A percentile compares a stretch with the other conserved stretches of the same genome.
Evolutionary conservation across 2,888 invertebrate species (phyloP).

Genomic region (Polymixis lichenea): DNA sequence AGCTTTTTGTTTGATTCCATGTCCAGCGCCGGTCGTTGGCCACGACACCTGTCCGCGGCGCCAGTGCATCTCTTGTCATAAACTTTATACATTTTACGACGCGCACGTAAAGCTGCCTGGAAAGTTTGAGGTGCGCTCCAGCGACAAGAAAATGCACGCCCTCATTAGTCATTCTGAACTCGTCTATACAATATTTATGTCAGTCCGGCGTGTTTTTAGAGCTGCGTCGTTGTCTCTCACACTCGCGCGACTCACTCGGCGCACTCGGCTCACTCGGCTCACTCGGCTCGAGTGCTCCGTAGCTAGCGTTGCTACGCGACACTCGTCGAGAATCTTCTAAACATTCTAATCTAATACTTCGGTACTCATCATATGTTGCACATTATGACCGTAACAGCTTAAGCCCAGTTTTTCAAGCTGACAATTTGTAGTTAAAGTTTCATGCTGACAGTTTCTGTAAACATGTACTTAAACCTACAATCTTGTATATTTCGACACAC

Average conservation of each 20-base stretch:
- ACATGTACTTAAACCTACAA: neutral
- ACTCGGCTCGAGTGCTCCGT: conserved; percentile 54
- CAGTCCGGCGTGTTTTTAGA: conserved; percentile 80
- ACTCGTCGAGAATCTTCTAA: conserved; percentile 12
- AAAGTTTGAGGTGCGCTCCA: conserved; percentile 60
- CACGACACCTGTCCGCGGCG: neutral
- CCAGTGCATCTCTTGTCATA: conserved; percentile 22
- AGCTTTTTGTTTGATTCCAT: conserved; percentile 1
- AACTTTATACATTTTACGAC: conserved; percentile 45
- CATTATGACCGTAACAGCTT: neutral
- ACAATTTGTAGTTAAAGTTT: neutral
- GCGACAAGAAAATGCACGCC: conserved; percentile 75
- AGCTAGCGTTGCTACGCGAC: conserved; percentile 37
- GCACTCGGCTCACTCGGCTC: conserved; percentile 6
- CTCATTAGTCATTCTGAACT: conserved; percentile 85
- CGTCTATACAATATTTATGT: conserved; percentile 88
- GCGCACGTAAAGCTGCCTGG: conserved; percentile 46
- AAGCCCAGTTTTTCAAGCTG: neutral
- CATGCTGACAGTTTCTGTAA: neutral
- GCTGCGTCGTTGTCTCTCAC: conserved; percentile 63
- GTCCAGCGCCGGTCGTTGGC: neutral
- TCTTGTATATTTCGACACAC: neutral
- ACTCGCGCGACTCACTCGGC: conserved; percentile 51
- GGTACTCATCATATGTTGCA: neutral
- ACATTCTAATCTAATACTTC: neutral